These are phyloP conservation scores for Tragelaphus scriptus DNA, from an alignment of 2,113 vertebrate species.

Conservation along the genomic window DNA sequence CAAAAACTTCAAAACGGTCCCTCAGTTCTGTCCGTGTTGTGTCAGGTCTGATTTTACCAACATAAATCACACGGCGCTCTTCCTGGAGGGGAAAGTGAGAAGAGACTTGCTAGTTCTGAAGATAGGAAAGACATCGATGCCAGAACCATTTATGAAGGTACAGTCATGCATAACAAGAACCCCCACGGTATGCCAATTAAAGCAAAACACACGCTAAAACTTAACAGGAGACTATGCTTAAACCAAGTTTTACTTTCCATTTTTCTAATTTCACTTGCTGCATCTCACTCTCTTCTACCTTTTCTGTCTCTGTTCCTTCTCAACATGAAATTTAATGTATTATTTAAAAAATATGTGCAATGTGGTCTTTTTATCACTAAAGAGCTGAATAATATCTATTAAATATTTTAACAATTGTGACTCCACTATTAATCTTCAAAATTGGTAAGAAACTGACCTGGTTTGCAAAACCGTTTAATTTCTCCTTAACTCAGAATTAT, in stretches of 20 bases:
- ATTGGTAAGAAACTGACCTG: neutral
- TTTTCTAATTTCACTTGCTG: neutral
- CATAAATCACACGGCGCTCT: conserved; percentile 96
- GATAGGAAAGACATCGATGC: neutral
- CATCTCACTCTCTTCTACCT: neutral
- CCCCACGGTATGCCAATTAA: neutral
- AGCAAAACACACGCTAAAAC: neutral
- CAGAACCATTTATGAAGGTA: neutral
- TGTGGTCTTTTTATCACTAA: neutral
- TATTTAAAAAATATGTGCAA: neutral
- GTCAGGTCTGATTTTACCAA: conserved; percentile 93
- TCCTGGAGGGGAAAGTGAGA: conserved; percentile 84
- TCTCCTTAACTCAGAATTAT: neutral
- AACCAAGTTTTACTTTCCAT: neutral
- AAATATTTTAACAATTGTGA: neutral
- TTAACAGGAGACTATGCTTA: neutral
- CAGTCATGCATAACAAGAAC: neutral
- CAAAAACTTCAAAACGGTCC: conserved; percentile 98
- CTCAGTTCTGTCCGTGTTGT: conserved; percentile 94
- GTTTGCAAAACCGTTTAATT: neutral
- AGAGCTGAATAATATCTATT: neutral
- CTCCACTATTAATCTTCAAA: neutral
- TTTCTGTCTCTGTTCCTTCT: neutral
- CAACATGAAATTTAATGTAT: neutral
- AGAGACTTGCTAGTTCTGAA: neutral